Evolutionary conservation across 2,797 vertebrate species (phyloP), one percentile per base, ranked within the genome.

Genomic region (Sebastes goodei): DNA sequence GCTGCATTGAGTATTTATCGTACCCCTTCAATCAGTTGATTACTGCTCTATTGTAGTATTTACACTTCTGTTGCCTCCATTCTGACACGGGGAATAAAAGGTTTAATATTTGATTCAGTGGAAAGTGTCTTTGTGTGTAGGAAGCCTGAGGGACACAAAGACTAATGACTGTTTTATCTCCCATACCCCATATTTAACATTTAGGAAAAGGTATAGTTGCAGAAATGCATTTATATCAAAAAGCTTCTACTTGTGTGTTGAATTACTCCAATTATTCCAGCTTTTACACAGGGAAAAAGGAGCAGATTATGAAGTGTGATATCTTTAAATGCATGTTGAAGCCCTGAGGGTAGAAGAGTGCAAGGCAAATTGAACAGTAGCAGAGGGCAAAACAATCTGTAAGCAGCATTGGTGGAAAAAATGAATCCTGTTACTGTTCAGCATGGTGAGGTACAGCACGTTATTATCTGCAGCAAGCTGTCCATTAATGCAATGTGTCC

Each of bases 241-340:
- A 90, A 86, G 76, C 80, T 81, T 65, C n/a, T 62, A 56, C 83
- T 82, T 82, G 38, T 65, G 75, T 68, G 32, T 52, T 52, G 73
- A 84, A 85, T 83, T 75, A 66, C 82, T 91, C 46, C 75, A 80
- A 87, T 80, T 67, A 83, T 72, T 62, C 30, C 65, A 33, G 35
- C 65, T 30, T 77, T 79, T 71, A 73, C 59, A 66, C 67, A 20
- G 11, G 29, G 62, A 33, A 64, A 80, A 81, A 21, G 25, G 20
- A 76, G 27, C 55, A 79, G 57, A 78, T 78, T 57, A 76, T 64
- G 20, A 74, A 64, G 60, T 74, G 35, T 25, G 61, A 63, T 73
- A 77, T 83, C 56, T 85, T 78, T 38, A 61, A 77, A 74, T 77
- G 71, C 73, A 73, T 73, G 67, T 82, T 69, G 11, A 76, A 76